These are phyloP conservation scores for Pristis pectinata DNA, from an alignment of 2,797 vertebrate species.

Conservation along the genomic window DNA sequence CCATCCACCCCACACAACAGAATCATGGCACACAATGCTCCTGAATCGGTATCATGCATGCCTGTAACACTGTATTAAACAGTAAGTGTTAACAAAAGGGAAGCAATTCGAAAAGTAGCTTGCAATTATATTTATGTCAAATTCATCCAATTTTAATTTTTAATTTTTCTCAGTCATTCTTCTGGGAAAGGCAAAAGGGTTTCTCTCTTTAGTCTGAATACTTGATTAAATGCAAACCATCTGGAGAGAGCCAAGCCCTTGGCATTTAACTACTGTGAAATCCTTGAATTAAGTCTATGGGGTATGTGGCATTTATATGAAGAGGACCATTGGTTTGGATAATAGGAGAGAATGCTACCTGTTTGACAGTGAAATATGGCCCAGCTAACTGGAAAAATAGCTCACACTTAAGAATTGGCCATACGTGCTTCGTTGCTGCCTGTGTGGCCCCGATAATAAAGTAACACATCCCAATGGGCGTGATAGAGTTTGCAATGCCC, in stretches of 20 bases:
- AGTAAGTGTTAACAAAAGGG: not conserved
- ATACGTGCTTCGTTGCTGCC: too few relatives aligned
- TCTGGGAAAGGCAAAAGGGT: not conserved
- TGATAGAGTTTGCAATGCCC: too few relatives aligned
- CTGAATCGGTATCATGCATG: not conserved
- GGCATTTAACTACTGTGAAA: not conserved
- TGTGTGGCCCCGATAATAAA: too few relatives aligned
- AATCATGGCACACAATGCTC: not conserved
- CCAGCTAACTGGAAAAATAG: not conserved
- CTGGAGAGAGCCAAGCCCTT: not conserved
- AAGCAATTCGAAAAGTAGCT: not conserved
- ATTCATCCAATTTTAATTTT: not conserved
- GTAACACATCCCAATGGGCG: too few relatives aligned
- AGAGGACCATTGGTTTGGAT: not conserved
- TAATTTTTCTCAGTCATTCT: not conserved
- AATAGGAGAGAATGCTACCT: not conserved
- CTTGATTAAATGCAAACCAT: not conserved
- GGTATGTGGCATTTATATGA: not conserved
- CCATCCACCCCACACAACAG: not conserved
- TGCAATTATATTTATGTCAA: not conserved
- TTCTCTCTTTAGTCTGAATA: not conserved
- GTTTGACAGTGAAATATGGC: not conserved
- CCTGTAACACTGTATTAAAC: not conserved
- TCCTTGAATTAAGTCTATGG: not conserved
- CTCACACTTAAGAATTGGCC: too few relatives aligned